Evolutionary conservation across 2,797 vertebrate genomes (phyloP).

Genomic region (Acanthurus tractus): DNA sequence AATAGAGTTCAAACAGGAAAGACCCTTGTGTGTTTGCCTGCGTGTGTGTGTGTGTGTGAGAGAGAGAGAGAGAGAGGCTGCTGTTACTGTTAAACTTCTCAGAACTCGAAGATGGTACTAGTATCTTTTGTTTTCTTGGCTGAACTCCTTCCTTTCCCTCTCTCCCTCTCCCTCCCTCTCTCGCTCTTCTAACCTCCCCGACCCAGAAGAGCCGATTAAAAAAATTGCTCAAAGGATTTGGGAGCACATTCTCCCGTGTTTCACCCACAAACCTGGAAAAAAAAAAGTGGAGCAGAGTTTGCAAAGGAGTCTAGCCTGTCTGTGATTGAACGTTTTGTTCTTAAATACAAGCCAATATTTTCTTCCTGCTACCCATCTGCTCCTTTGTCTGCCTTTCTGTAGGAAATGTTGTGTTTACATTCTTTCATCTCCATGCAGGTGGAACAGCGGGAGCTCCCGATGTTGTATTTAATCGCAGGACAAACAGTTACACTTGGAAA

Average conservation of each 20-base stretch:
- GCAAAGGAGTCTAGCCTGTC: constrained; percentile 14
- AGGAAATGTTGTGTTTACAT: constrained; percentile 53
- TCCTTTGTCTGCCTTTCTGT: constrained; percentile 45
- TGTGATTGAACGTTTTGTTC: constrained; percentile 54
- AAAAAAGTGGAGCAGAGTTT: constrained; percentile 60
- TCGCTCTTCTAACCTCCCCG: constrained; percentile 9
- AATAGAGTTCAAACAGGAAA: constrained; percentile 68
- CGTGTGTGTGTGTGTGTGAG: constrained; percentile 14
- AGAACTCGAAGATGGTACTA: constrained; percentile 62
- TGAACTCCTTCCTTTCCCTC: constrained; percentile 46
- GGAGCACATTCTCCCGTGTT: constrained; percentile 61
- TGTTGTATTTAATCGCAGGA: constrained; percentile 14
- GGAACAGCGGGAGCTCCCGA: constrained; percentile 11
- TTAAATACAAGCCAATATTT: constrained; percentile 46
- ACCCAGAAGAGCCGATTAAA: constrained; percentile 71
- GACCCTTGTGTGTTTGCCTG: constrained; percentile 25
- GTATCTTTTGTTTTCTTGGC: constrained; percentile 66
- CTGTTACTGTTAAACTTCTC: constrained; percentile 52
- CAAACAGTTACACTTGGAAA: neutral
- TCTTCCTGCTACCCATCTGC: constrained; percentile 31
- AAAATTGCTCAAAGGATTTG: constrained; percentile 68
- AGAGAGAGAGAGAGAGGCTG: neutral
- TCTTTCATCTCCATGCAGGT: constrained; percentile 50
- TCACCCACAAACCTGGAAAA: constrained; percentile 58
- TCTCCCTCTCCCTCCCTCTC: constrained; percentile 7